phyloP scores from a whole-genome alignment of 2,113 vertebrate species.

The Platichthys flesus region DNA sequence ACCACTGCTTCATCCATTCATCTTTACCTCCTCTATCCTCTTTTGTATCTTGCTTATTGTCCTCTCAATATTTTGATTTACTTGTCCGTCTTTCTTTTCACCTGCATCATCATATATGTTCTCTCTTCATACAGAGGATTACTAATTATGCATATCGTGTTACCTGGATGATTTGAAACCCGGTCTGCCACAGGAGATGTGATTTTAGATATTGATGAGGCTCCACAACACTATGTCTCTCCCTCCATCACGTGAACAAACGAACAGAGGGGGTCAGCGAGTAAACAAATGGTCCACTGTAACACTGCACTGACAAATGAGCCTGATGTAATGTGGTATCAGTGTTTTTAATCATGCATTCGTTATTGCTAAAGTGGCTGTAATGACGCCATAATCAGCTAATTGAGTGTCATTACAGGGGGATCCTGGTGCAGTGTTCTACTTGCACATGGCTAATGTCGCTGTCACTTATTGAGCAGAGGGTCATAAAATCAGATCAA shows the following conservation, averaged over 20 bases:
- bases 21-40: slow-evolving; percentile 26
- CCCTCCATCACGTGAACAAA: slow-evolving; percentile 36
- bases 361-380: slow-evolving; percentile 66
- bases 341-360: slow-evolving; percentile 61
- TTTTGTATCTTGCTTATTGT: slow-evolving; percentile 14
- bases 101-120: not conserved
- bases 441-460: slow-evolving; percentile 44
- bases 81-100: not conserved
- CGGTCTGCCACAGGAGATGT: slow-evolving; percentile 44
- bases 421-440: slow-evolving; percentile 53
- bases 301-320: slow-evolving; percentile 64
- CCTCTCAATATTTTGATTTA: not conserved
- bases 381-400: slow-evolving; percentile 70
- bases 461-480: slow-evolving; percentile 45
- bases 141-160: slow-evolving; percentile 28
- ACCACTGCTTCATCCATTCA: slow-evolving; percentile 25
- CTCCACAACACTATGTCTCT: slow-evolving; percentile 50
- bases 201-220: slow-evolving; percentile 72
- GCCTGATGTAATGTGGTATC: slow-evolving; percentile 53
- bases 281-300: slow-evolving; percentile 38
- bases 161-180: slow-evolving; percentile 62
- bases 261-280: slow-evolving; percentile 43
- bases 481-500: slow-evolving; percentile 11
- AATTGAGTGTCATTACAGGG: slow-evolving; percentile 65
- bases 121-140: not conserved